Percentiles rank a stretch among this genome's conserved stretches.
phyloP scores from a whole-genome alignment of 2,113 vertebrate species.

The Stomatorhinus ivindoensis region DNA sequence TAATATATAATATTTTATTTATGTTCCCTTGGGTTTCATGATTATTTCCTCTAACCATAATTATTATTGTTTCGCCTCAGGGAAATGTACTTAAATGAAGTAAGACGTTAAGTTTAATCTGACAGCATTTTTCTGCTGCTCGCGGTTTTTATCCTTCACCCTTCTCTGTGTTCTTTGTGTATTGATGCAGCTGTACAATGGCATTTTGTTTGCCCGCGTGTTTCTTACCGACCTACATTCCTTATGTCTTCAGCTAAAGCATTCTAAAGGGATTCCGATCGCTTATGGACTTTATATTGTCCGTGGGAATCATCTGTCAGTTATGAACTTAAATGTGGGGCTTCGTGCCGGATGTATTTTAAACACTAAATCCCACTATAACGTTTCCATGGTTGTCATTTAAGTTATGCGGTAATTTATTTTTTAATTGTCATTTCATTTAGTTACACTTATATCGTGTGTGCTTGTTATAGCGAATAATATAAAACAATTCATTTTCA shows the following conservation, averaged over 20 bases:
- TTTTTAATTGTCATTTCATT: not conserved
- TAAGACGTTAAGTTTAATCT: slow-evolving; percentile 61
- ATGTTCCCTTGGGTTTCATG: slow-evolving; percentile 11
- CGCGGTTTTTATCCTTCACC: slow-evolving; percentile 41
- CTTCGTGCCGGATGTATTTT: slow-evolving; percentile 35
- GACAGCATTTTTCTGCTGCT: slow-evolving; percentile 56
- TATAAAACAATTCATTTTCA: not conserved
- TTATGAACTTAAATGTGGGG: slow-evolving; percentile 49
- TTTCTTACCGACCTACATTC: slow-evolving; percentile 75
- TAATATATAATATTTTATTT: slow-evolving; percentile 22
- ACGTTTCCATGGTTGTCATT: slow-evolving; percentile 42
- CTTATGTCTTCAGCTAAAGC: slow-evolving; percentile 61
- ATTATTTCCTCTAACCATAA: slow-evolving; percentile 9
- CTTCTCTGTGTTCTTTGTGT: slow-evolving; percentile 55
- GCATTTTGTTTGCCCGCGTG: slow-evolving; percentile 80
- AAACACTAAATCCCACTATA: slow-evolving; percentile 48
- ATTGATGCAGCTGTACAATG: slow-evolving; percentile 75
- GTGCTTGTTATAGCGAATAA: not conserved
- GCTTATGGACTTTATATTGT: slow-evolving; percentile 35
- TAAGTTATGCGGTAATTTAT: slow-evolving; percentile 36
- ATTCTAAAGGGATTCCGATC: slow-evolving; percentile 52
- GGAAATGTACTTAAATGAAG: slow-evolving; percentile 52
- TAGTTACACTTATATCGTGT: not conserved
- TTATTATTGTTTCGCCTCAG: slow-evolving; percentile 59
- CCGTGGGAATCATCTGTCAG: slow-evolving; percentile 49